A percentile compares a stretch with the other conserved stretches of the same genome.
Evolutionary conservation across 2,888 invertebrate species (phyloP).

Genomic region (Axea sp.): DNA sequence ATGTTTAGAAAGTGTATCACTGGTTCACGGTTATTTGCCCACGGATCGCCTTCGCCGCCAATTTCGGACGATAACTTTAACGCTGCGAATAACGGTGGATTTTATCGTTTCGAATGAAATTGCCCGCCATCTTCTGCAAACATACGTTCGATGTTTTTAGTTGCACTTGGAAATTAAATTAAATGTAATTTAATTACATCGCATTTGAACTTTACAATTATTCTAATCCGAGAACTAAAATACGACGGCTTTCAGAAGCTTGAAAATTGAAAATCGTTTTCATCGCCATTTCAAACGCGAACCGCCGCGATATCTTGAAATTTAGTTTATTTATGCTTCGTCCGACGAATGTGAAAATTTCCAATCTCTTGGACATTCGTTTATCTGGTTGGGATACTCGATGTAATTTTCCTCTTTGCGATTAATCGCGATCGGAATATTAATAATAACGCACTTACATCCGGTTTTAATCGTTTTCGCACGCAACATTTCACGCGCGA

Average conservation of each 20-base stretch:
- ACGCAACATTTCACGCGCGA: constrained; percentile 38
- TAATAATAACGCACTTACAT: constrained; percentile 29
- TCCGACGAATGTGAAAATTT: constrained; percentile 33
- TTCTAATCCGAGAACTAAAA: no score
- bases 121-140: no score
- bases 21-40: constrained; percentile 64
- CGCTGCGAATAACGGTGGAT: not conserved
- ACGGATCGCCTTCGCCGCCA: constrained; percentile 37
- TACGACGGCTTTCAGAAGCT: no score
- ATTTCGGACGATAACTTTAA: constrained; percentile 29
- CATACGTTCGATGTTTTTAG: no score
- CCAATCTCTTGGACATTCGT: constrained; percentile 27
- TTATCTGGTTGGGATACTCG: constrained; percentile 34
- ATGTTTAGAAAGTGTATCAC: constrained; percentile 72
- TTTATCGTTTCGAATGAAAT: not conserved
- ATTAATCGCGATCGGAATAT: constrained; percentile 43
- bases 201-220: no score
- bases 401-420: constrained; percentile 51
- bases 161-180: no score
- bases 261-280: no score
- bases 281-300: no score
- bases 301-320: no score
- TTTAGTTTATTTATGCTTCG: no score
- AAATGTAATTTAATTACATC: no score
- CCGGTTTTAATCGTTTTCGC: constrained; percentile 49